A percentile compares a stretch with the other conserved stretches of the same genome.
These are phyloP conservation scores for Marmota flaviventris DNA, from an alignment of 2,113 vertebrate species.

Conservation along the genomic window DNA sequence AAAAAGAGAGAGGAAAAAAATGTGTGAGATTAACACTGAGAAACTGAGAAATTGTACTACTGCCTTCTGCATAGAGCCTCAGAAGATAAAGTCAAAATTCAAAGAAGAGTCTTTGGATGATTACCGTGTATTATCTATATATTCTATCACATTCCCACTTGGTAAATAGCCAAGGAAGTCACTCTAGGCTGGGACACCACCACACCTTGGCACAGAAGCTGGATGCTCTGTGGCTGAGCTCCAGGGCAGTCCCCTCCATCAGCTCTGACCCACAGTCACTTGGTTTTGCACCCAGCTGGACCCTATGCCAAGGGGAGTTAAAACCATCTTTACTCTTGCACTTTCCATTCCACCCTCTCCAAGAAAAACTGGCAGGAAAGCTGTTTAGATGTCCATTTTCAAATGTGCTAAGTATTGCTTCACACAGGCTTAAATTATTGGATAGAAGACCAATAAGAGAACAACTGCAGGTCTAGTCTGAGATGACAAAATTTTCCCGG, in stretches of 20 bases:
- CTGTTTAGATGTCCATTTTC: conserved; percentile 22
- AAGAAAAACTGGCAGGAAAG: background rate
- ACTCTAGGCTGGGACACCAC: background rate
- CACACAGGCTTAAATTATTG: conserved; percentile 9
- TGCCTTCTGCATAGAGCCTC: background rate
- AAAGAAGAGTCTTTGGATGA: background rate
- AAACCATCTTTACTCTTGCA: background rate
- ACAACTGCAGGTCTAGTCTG: conserved; percentile 1
- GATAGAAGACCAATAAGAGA: background rate
- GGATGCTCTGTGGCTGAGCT: background rate
- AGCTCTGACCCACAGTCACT: background rate
- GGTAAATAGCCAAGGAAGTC: background rate
- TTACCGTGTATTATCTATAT: background rate
- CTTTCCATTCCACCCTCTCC: background rate
- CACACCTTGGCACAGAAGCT: background rate
- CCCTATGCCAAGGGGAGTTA: background rate
- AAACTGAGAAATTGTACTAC: background rate
- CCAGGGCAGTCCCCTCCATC: background rate
- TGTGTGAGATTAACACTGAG: background rate
- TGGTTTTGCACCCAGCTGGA: background rate
- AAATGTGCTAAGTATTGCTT: conserved; percentile 23
- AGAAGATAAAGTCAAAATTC: conserved; percentile 20
- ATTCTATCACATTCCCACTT: background rate
- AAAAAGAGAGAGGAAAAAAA: background rate
- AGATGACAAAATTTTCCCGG: conserved; percentile 9